phyloP scores from a whole-genome alignment of 2,113 vertebrate species.

The Pipa parva region DNA sequence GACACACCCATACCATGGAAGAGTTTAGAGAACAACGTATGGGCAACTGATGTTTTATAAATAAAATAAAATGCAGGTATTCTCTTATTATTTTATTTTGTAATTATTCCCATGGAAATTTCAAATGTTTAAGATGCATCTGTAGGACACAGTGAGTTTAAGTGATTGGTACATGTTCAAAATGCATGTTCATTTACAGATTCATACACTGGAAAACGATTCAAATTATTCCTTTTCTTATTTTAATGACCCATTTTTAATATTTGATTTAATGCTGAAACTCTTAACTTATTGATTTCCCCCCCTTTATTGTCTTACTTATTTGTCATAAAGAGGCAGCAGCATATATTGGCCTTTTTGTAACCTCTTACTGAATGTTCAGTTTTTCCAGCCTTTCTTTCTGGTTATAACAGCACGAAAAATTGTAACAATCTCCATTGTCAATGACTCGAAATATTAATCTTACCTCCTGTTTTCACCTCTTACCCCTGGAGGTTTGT shows the following conservation, averaged over 20 bases:
- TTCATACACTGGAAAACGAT: neutral
- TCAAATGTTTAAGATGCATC: neutral
- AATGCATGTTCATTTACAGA: neutral
- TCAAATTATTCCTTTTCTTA: neutral
- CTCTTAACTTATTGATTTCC: neutral
- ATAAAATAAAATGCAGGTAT: constrained; percentile 12
- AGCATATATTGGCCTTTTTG: neutral
- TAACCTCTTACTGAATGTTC: constrained; percentile 7
- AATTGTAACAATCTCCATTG: neutral
- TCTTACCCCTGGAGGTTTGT: too few species aligned
- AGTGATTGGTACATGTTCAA: constrained; percentile 1
- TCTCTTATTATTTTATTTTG: neutral
- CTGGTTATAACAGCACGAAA: neutral
- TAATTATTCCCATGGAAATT: constrained; percentile 1
- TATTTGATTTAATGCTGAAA: neutral
- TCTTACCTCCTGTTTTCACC: too few species aligned
- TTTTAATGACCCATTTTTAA: neutral
- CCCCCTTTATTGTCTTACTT: too few species aligned
- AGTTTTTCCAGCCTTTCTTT: constrained; percentile 1
- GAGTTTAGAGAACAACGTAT: constrained; percentile 9
- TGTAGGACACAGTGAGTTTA: neutral
- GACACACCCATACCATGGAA: constrained; percentile 3
- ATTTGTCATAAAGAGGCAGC: neutral
- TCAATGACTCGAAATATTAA: too few species aligned
- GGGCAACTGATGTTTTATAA: constrained; percentile 9